phyloP scores from a whole-genome alignment of 2,888 invertebrate genomes.

The Coronaproctus castanopsis region DNA sequence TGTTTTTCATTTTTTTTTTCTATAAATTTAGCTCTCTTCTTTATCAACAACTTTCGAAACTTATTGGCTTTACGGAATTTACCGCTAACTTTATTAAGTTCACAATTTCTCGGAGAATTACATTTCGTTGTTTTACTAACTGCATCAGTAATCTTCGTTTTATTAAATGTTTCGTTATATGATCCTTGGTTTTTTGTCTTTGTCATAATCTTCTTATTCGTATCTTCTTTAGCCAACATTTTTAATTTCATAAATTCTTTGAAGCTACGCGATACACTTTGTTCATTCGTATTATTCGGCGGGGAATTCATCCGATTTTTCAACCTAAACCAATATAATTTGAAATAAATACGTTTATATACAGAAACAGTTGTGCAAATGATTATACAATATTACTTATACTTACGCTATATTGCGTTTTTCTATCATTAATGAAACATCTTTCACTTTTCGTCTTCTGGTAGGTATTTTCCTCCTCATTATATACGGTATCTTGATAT shows the following conservation, averaged over 20 bases:
- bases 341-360: too few species aligned
- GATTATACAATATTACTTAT: too few species aligned
- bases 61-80: slow-evolving; percentile 8
- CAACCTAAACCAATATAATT: too few species aligned
- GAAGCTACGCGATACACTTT: slow-evolving; percentile 53
- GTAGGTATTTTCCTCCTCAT: too few species aligned
- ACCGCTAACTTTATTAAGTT: background rate
- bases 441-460: too few species aligned
- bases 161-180: background rate
- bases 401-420: too few species aligned
- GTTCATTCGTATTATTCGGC: slow-evolving; percentile 45
- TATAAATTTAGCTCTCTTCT: too few species aligned
- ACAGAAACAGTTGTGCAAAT: too few species aligned
- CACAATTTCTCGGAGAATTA: slow-evolving; percentile 5
- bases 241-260: slow-evolving; percentile 39
- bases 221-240: slow-evolving; percentile 29
- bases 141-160: slow-evolving; percentile 1
- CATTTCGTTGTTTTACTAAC: slow-evolving; percentile 5
- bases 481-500: too few species aligned
- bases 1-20: slow-evolving; percentile 32
- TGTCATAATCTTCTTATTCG: slow-evolving; percentile 16
- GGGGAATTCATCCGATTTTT: slow-evolving; percentile 54
- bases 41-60: slow-evolving; percentile 24
- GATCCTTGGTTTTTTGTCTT: background rate
- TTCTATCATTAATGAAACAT: too few species aligned